A percentile compares a stretch with the other conserved stretches of the same genome.
These are phyloP conservation scores for Amiota minor DNA, from an alignment of 2,888 invertebrate species.

Conservation along the genomic window DNA sequence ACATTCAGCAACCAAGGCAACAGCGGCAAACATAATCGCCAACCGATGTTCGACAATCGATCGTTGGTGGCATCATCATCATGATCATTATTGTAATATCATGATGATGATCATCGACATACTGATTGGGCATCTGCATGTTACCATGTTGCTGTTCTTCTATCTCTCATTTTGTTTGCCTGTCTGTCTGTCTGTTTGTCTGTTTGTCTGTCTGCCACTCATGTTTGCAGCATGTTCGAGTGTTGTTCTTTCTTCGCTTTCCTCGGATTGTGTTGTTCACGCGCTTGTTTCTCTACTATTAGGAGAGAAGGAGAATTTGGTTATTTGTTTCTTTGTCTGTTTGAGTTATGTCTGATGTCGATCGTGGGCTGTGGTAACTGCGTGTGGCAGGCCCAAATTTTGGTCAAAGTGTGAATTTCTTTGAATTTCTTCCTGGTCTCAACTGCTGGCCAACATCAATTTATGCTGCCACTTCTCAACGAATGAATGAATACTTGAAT, in stretches of 20 bases:
- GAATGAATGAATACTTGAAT: constrained; percentile 40
- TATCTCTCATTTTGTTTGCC: not conserved
- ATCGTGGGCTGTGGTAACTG: too few relatives aligned
- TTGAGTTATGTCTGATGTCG: constrained; percentile 4
- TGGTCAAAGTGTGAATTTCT: constrained; percentile 59
- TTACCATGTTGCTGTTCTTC: constrained; percentile 21
- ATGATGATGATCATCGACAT: constrained; percentile 10
- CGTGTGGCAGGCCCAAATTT: not conserved
- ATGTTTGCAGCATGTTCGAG: constrained; percentile 14
- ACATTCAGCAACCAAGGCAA: not conserved
- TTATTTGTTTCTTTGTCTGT: not conserved
- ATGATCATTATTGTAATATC: not conserved
- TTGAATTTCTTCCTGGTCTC: constrained; percentile 51
- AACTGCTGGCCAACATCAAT: constrained; percentile 41
- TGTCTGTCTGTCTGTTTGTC: not conserved
- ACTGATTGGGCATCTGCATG: constrained; percentile 21
- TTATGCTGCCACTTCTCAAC: constrained; percentile 38
- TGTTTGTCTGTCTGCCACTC: constrained; percentile 8
- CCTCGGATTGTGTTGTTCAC: not conserved
- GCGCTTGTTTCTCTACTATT: constrained; percentile 8
- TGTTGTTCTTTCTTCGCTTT: not conserved
- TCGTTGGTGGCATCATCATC: constrained; percentile 21
- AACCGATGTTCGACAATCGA: not conserved
- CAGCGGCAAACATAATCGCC: constrained; percentile 24
- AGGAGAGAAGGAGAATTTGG: not conserved